phyloP scores from a whole-genome alignment of 2,888 invertebrate species.

The Podabrus alpinus region DNA sequence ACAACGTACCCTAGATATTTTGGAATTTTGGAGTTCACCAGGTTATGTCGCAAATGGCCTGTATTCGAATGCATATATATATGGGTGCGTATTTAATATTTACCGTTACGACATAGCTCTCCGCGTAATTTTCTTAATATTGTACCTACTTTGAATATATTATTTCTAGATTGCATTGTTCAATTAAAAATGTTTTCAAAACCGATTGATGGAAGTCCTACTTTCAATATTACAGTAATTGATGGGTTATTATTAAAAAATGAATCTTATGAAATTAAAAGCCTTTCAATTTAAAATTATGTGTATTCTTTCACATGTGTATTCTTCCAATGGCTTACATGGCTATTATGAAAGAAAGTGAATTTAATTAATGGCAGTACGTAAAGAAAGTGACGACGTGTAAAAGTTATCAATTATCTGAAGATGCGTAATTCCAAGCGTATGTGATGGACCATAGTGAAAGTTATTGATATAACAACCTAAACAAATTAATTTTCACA shows the following conservation, averaged over 20 bases:
- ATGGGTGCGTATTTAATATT: no score
- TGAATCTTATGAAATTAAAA: not conserved
- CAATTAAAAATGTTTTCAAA: not conserved
- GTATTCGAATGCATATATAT: no score
- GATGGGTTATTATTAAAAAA: not conserved
- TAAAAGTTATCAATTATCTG: conserved; percentile 3
- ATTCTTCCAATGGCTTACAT: not conserved
- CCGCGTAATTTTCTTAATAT: not conserved
- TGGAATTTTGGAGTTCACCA: no score
- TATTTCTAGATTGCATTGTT: not conserved
- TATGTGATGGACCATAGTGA: not conserved
- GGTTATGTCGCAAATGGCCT: no score
- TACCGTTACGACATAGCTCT: no score
- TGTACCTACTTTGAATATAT: not conserved
- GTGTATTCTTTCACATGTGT: not conserved
- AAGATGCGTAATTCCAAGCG: not conserved
- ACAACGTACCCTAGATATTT: no score
- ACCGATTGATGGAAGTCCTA: not conserved
- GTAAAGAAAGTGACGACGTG: conserved; percentile 5
- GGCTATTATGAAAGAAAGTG: not conserved
- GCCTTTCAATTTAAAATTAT: not conserved
- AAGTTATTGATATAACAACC: not conserved
- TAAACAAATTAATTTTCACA: not conserved
- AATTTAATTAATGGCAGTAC: conserved; percentile 4
- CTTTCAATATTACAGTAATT: not conserved